Evolutionary conservation across 2,888 invertebrate genomes (phyloP).

Genomic region (Yponomeuta evonymella): DNA sequence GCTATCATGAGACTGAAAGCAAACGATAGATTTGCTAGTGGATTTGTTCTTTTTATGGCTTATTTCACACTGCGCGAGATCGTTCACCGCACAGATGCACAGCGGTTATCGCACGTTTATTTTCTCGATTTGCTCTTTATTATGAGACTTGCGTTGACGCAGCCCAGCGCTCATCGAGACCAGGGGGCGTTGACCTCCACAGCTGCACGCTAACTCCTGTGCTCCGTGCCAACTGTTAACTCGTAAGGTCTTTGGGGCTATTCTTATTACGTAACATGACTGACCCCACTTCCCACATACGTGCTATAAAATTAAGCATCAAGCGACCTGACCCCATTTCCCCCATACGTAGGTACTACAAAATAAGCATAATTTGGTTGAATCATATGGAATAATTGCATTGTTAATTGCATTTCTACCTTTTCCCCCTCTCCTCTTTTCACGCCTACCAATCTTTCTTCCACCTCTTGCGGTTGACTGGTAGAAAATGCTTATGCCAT

Average conservation of each 20-base stretch:
- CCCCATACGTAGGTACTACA: too few species aligned
- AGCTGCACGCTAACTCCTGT: constrained; percentile 35
- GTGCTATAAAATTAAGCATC: too few species aligned
- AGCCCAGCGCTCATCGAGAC: constrained; percentile 35
- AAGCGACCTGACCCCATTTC: too few species aligned
- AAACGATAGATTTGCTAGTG: not conserved
- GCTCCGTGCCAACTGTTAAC: constrained; percentile 45
- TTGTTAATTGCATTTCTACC: too few species aligned
- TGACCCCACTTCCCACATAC: too few species aligned
- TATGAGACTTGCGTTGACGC: constrained; percentile 48
- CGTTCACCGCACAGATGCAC: constrained; percentile 54
- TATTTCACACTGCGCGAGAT: constrained; percentile 46
- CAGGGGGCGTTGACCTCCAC: constrained; percentile 52
- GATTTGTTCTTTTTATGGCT: constrained; percentile 28
- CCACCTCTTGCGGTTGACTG: too few species aligned
- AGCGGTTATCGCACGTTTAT: constrained; percentile 64
- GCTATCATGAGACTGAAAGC: not conserved
- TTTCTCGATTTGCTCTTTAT: constrained; percentile 70
- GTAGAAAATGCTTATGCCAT: too few species aligned
- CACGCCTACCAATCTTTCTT: too few species aligned
- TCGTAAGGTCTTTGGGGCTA: constrained; percentile 31
- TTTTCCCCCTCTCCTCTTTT: too few species aligned
- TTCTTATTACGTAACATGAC: not conserved
- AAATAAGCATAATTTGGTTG: too few species aligned
- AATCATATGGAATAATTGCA: too few species aligned